Evolutionary conservation across 2,113 vertebrate genomes (phyloP), one percentile per base, ranked within the genome.

Genomic region (Hemiprocne comata): DNA sequence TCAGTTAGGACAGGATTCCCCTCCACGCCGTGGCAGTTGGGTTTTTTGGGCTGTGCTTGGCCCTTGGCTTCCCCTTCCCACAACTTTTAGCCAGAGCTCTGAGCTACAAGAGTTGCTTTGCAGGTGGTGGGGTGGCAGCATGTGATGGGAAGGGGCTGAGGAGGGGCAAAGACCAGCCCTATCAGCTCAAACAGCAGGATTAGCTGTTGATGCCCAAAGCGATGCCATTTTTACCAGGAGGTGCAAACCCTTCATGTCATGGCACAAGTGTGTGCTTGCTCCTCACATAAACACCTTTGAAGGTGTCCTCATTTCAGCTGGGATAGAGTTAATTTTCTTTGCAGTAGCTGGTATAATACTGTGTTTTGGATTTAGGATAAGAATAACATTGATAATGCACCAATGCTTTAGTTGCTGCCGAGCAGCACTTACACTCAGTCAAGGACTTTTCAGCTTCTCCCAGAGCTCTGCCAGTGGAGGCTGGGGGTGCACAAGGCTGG

Each of bases 1-100:
- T 24, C 34, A 55, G 77, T 38, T 19, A 46, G 70, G 81, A 24
- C 18, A 38, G 46, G 33, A 48, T 36, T 81, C 26, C 44, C 16
- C 17, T 48, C 34, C 8, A 2, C 0, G 0, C 23, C 1, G 1
- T 13, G 18, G 20, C 12, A 10, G 21, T 34, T 57, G 31, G 66
- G 4, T 2, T 10, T 67, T 24, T 24, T 2, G 80, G 53, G 34
- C 12, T 50, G 29, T 21, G 26, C 58, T 79, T 15, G 6, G 29
- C 42, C n/a, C 79, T 72, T 57, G 40, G 17, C 13, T 71, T 64
- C 34, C 7, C 24, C 7, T 80, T 53, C 76, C 83, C 48, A 25
- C 80, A 36, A 10, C 13, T 13, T 58, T 51, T n/a, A 51, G 16
- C n/a, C 50, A 38, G 24, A 72, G 62, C 60, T 29, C 50, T 42